A percentile compares a stretch with the other conserved stretches of the same genome.
Conservation (phyloP, 1,140 invertebrate species). For the Pseudomyrmex sp. region DNA sequence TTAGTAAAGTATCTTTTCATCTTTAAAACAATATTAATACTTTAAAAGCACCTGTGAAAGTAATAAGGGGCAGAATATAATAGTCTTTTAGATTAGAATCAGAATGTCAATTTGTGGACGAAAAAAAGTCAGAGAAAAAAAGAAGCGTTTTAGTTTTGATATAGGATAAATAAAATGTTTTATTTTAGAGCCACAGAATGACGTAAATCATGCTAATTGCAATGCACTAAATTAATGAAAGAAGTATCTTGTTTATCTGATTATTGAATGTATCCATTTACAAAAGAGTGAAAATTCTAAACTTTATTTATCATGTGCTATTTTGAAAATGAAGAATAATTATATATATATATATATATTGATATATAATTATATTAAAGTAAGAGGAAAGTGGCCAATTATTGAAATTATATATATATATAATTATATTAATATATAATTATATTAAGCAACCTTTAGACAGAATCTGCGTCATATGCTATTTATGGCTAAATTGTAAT, state of each 20-base stretch:
- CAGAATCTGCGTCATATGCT: neutral
- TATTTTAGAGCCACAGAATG: constrained; percentile 1
- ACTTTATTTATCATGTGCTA: neutral
- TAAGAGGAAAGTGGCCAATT: too few relatives aligned
- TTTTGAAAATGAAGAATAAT: constrained; percentile 6
- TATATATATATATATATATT: neutral
- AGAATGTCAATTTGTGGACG: constrained; percentile 26
- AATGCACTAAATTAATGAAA: constrained; percentile 30
- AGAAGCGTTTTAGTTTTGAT: constrained; percentile 18
- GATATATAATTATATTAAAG: too few relatives aligned
- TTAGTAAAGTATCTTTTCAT: too few relatives aligned
- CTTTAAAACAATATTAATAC: too few relatives aligned
- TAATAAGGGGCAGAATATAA: neutral
- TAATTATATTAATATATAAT: neutral
- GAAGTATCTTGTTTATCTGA: constrained; percentile 16
- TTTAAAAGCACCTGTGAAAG: neutral
- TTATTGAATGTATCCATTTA: too few relatives aligned
- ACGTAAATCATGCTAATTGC: constrained; percentile 26
- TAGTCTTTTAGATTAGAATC: constrained; percentile 1
- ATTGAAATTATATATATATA: too few relatives aligned
- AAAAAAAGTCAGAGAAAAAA: neutral
- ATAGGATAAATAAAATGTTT: constrained; percentile 22
- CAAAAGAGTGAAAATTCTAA: too few relatives aligned
- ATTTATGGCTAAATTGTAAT: neutral
- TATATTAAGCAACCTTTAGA: neutral